Evolutionary conservation across 1,140 invertebrate species (phyloP), one percentile per base, ranked within the genome.

Genomic region (Anastatus disparis): DNA sequence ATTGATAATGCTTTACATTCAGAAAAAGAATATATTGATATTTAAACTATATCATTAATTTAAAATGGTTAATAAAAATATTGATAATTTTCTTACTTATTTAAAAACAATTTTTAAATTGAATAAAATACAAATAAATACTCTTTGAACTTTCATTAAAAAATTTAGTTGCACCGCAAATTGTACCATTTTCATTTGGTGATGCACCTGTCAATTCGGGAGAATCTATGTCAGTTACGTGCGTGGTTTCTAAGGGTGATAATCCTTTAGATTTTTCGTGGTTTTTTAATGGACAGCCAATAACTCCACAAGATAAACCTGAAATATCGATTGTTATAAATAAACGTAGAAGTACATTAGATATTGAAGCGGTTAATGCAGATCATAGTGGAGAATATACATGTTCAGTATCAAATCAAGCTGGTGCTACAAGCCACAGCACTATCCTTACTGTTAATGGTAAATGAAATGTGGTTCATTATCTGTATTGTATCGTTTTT

Each of bases 171-270:
- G 78, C 82, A 29, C 88, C 88, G 13, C 84, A 86, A 82, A 88
- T 88, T 40, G 64, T 84, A 59, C 85, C 86, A 15, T 88, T 89
- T 76, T 79, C 80, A 48, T 89, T 89, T 75, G 86, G 83, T 66
- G 90, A 91, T 20, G 88, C 89, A 73, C 88, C 90, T 42, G 87
- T 92, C 1, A 91, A 92, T 80, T 91, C 93, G 80, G 93, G 93
- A 62, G 91, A 94, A 78, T 90, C 92, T 26, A 90, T 93, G 38
- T 91, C 92, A 2, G 87, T 94, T 20, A 90, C 88, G 53, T 96
- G 94, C 85, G 90, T 91, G 46, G 89, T 93, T 40, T 88, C 90
- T 68, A 90, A 91, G 78, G 93, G 93, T 52, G 92, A 93, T 84
- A 82, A 89, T 71, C 92, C 92, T 4, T 84, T 94, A 66, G 87